Conservation (phyloP, 2,797 vertebrate genomes). For the Enteromius viviparus region DNA sequence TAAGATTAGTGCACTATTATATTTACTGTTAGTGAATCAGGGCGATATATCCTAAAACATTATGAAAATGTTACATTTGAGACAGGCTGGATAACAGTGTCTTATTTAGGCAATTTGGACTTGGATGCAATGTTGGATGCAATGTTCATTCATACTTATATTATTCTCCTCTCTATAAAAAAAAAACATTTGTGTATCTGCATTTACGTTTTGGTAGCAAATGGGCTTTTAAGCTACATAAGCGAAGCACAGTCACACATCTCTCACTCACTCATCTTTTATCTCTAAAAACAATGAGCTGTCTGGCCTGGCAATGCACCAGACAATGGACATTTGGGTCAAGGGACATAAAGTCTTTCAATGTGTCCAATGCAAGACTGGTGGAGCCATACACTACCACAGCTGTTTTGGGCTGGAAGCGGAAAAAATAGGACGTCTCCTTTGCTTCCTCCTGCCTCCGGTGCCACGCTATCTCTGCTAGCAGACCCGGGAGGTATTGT, state of each 20-base stretch:
- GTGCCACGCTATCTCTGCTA: constrained; percentile 32
- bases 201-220: constrained; percentile 13
- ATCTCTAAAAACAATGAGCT: constrained; percentile 55
- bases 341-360: constrained; percentile 34
- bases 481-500: constrained; percentile 25
- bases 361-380: neutral
- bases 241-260: constrained; percentile 43
- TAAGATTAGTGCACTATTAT: neutral
- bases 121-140: neutral
- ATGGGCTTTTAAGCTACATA: constrained; percentile 7
- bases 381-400: constrained; percentile 27
- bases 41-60: neutral
- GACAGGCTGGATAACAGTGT: neutral
- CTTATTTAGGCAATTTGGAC: neutral
- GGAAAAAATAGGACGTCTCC: neutral
- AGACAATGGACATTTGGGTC: constrained; percentile 47
- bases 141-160: neutral
- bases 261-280: constrained; percentile 27
- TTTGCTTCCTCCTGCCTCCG: neutral
- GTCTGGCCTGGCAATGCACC: constrained; percentile 30
- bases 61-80: neutral
- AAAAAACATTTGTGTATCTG: neutral
- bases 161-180: neutral
- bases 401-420: constrained; percentile 17
- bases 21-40: neutral